Evolutionary conservation across 2,797 vertebrate genomes (phyloP).

Genomic region (Discoglossus pictus): DNA sequence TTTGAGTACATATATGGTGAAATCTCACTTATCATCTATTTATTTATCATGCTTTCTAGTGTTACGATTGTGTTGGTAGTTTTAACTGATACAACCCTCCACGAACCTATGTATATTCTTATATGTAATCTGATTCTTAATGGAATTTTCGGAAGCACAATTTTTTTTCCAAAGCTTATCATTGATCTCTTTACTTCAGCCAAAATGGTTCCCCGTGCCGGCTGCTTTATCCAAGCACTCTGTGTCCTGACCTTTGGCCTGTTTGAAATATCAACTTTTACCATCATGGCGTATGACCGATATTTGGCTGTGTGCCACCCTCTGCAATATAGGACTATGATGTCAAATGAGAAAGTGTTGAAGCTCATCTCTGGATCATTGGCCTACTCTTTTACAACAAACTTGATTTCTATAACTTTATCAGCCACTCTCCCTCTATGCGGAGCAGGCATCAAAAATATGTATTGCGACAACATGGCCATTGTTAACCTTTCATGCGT

Average conservation of each 20-base stretch:
- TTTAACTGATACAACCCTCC: slow-evolving; percentile 19
- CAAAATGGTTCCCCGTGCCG: neutral
- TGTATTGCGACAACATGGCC: slow-evolving; percentile 33
- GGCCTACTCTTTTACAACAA: neutral
- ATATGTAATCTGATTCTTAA: slow-evolving; percentile 26
- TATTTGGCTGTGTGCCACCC: slow-evolving; percentile 31
- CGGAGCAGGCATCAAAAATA: slow-evolving; percentile 3
- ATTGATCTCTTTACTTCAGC: slow-evolving; percentile 14
- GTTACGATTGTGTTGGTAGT: slow-evolving; percentile 13
- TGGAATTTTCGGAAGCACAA: slow-evolving; percentile 31
- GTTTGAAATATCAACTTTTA: slow-evolving; percentile 28
- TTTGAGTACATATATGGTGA: too few relatives aligned
- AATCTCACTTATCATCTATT: too few relatives aligned
- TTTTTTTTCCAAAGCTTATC: slow-evolving; percentile 20
- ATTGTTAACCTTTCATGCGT: slow-evolving; percentile 21
- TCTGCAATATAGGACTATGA: slow-evolving; percentile 8
- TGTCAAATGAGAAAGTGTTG: slow-evolving; percentile 7
- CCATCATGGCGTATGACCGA: slow-evolving; percentile 30
- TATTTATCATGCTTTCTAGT: too few relatives aligned
- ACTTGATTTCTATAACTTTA: slow-evolving; percentile 16
- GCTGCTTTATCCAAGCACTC: slow-evolving; percentile 20
- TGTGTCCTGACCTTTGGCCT: slow-evolving; percentile 4
- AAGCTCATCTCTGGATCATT: neutral
- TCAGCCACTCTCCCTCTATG: slow-evolving; percentile 7
- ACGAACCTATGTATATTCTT: slow-evolving; percentile 33